phyloP scores from a whole-genome alignment of 2,888 invertebrate genomes.

The Pogonocherus hispidulus region DNA sequence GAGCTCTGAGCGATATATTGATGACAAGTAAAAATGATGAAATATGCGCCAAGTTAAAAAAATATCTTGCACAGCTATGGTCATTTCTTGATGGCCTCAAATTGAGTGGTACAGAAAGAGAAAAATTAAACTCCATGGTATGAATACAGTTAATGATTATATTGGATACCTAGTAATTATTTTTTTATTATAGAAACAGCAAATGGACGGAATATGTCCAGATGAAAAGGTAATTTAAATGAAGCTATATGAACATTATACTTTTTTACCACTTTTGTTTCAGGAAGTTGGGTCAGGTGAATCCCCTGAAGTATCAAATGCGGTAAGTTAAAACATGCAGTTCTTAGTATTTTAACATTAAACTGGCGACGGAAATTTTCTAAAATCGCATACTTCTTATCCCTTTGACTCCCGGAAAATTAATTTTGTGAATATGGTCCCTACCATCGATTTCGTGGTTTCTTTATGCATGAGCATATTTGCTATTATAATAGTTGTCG shows the following conservation, averaged over 20 bases:
- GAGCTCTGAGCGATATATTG: neutral
- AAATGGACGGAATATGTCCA: slow-evolving; percentile 18
- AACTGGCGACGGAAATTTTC: too few relatives aligned
- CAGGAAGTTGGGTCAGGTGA: neutral
- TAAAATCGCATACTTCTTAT: too few relatives aligned
- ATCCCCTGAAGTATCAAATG: neutral
- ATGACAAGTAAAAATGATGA: neutral
- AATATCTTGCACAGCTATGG: slow-evolving; percentile 5
- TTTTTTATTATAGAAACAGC: slow-evolving; percentile 17
- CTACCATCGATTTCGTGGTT: too few relatives aligned
- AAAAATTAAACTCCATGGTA: slow-evolving; percentile 2
- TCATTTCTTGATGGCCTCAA: slow-evolving; percentile 1
- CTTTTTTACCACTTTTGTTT: neutral
- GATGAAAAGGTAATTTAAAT: neutral
- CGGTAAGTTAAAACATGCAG: too few relatives aligned
- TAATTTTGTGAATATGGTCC: too few relatives aligned
- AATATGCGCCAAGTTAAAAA: neutral
- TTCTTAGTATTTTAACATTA: too few relatives aligned
- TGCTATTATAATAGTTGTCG: too few relatives aligned
- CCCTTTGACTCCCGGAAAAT: too few relatives aligned
- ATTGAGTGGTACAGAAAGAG: neutral
- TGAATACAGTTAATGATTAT: neutral
- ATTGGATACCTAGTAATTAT: neutral
- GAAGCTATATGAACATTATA: neutral
- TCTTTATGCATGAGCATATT: too few relatives aligned